Conservation (phyloP, 2,113 vertebrate species). For the Mustela lutreola region DNA sequence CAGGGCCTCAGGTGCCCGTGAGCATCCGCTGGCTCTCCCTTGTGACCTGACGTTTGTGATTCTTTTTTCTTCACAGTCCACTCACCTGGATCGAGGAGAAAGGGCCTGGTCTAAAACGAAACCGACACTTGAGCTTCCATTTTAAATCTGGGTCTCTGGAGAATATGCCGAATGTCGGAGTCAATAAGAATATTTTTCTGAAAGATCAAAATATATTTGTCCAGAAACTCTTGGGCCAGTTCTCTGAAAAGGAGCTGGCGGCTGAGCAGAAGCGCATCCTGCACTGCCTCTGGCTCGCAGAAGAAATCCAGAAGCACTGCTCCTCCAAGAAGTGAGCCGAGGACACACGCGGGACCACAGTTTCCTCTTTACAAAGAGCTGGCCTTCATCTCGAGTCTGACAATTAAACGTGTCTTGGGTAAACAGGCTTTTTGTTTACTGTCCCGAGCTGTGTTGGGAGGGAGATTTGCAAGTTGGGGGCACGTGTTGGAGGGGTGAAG, state of each 20-base stretch:
- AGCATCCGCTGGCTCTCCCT: not conserved
- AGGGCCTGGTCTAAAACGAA: conserved; percentile 90
- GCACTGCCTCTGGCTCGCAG: conserved; percentile 92
- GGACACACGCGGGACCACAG: accelerated
- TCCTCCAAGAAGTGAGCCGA: conserved; percentile 60
- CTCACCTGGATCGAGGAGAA: conserved; percentile 96
- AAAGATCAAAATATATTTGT: conserved; percentile 95
- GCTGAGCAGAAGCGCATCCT: conserved; percentile 91
- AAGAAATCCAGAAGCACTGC: conserved; percentile 90
- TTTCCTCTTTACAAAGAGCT: not conserved
- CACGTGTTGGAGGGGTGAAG: not conserved
- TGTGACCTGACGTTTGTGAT: not conserved
- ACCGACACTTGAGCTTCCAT: conserved; percentile 92
- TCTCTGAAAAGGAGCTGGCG: conserved; percentile 88
- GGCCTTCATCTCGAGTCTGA: not conserved
- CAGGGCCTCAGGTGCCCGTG: too few species aligned
- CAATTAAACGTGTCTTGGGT: conserved; percentile 52
- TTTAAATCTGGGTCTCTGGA: conserved; percentile 92
- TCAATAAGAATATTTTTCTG: conserved; percentile 93
- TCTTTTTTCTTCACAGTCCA: conserved; percentile 85
- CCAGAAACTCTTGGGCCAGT: conserved; percentile 91
- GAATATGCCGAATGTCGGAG: conserved; percentile 88
- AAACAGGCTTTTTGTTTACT: not conserved
- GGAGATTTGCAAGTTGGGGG: not conserved
- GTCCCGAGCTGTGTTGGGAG: not conserved